These are phyloP conservation scores for Dissostichus mawsoni DNA, from an alignment of 2,113 vertebrate species.

Conservation along the genomic window DNA sequence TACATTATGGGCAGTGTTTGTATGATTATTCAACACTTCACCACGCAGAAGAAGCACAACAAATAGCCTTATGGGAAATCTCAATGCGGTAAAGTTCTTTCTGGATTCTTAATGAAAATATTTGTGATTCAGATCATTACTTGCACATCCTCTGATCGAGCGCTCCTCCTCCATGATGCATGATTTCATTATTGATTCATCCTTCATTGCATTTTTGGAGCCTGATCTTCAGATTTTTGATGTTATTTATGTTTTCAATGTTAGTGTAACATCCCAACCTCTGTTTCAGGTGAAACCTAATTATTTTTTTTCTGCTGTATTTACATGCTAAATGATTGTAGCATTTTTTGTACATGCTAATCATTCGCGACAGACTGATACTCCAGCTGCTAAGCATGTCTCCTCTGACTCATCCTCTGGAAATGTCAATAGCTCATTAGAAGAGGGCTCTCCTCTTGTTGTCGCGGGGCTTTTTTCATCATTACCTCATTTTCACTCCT, in stretches of 20 bases:
- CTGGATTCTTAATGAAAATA: background rate
- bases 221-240: slow-evolving; percentile 13
- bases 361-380: background rate
- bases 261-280: background rate
- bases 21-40: background rate
- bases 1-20: background rate
- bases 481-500: slow-evolving; percentile 69
- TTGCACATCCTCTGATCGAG: background rate
- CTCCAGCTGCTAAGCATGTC: slow-evolving; percentile 22
- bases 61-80: background rate
- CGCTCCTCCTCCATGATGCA: background rate
- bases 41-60: background rate
- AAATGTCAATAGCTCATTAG: slow-evolving; percentile 77
- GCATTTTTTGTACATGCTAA: slow-evolving; percentile 18
- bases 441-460: slow-evolving; percentile 26
- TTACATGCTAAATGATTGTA: background rate
- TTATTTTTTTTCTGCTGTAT: background rate
- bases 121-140: slow-evolving; percentile 13
- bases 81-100: background rate
- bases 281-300: background rate
- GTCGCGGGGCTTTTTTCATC: slow-evolving; percentile 37
- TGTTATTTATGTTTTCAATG: background rate
- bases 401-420: slow-evolving; percentile 33
- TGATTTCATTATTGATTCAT: slow-evolving; percentile 22
- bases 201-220: slow-evolving; percentile 8